Percentiles rank a stretch among this genome's conserved stretches.
Conservation (phyloP, 2,888 invertebrate genomes). For the Melanotus villosus region DNA sequence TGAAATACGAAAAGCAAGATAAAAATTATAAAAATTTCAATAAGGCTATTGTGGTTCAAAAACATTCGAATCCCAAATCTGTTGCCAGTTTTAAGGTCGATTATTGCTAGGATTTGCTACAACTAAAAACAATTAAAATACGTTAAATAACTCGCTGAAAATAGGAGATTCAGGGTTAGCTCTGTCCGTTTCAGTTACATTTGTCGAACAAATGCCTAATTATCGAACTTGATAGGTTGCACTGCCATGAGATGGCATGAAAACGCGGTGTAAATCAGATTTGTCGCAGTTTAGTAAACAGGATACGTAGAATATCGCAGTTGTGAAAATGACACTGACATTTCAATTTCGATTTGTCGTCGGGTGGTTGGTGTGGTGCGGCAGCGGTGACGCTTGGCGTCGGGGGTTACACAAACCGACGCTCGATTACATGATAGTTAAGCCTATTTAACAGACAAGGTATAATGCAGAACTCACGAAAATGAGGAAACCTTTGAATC, state of each 20-base stretch:
- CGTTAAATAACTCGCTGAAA: no score
- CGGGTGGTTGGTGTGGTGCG: conserved; percentile 53
- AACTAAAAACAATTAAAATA: no score
- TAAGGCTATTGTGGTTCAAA: no score
- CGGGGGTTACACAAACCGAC: conserved; percentile 40
- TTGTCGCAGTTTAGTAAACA: conserved; percentile 40
- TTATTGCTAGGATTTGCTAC: no score
- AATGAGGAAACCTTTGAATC: background rate
- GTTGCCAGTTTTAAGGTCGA: no score
- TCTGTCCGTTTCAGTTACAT: no score
- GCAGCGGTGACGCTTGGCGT: conserved; percentile 42
- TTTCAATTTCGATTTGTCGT: conserved; percentile 65
- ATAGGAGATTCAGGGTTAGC: no score
- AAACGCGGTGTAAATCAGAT: conserved; percentile 32
- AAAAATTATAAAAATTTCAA: no score
- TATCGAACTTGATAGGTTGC: background rate
- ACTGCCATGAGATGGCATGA: conserved; percentile 7
- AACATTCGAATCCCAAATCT: no score
- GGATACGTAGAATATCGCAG: conserved; percentile 46
- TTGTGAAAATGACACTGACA: conserved; percentile 67
- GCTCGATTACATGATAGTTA: conserved; percentile 40
- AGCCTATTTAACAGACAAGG: conserved; percentile 13
- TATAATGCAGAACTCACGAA: background rate
- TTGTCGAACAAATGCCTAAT: background rate
- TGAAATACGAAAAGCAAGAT: no score